Evolutionary conservation across 2,888 invertebrate genomes (phyloP), one percentile per base, ranked within the genome.

Genomic region (Mimachlamys varia): DNA sequence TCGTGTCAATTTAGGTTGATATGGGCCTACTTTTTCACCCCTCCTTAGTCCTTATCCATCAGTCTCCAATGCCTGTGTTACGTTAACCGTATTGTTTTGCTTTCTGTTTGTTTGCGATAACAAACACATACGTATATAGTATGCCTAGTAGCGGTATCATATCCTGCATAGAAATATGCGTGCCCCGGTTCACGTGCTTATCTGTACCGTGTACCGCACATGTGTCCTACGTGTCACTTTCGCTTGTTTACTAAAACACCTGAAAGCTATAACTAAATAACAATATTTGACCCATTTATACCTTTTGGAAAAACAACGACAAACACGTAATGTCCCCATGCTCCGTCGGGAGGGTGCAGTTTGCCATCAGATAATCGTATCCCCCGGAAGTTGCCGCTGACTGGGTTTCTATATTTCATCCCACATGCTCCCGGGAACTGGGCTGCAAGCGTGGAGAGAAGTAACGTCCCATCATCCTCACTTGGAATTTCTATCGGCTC

Each of bases 371-470:
- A 98, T 90, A 99, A 97, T 92, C 99, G 98, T 91, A 97, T 96
- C 19, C 96, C 96, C 58, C 96, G 92, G 92, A 95, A 95, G 88
- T 94, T 94, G 12, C 96, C 96, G 7, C 96, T 95, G 87, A 99
- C 99, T 37, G 98, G 98, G 97, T 99, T 99, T 93, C 99, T 98
- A 97, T 99, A 99, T 97, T 99, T 99, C 90, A 99, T 97, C 33
- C 99, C 99, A 97, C 99, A 99, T 58, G 99, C 98, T 92, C 99
- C 99, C 89, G 99, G 99, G 97, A 99, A 99, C 97, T 99, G 99
- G 87, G 99, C 99, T 93, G 99, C 98, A 90, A 99, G 97, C 3
- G 99, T 99, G 90, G 99, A 98, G 95, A 99, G 97, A 92, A 99
- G 97, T 92, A 99, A 97, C 22, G 99, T 99, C 90, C 98, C 98